phyloP scores from a whole-genome alignment of 2,113 vertebrate species.

The Crotalus helleri region DNA sequence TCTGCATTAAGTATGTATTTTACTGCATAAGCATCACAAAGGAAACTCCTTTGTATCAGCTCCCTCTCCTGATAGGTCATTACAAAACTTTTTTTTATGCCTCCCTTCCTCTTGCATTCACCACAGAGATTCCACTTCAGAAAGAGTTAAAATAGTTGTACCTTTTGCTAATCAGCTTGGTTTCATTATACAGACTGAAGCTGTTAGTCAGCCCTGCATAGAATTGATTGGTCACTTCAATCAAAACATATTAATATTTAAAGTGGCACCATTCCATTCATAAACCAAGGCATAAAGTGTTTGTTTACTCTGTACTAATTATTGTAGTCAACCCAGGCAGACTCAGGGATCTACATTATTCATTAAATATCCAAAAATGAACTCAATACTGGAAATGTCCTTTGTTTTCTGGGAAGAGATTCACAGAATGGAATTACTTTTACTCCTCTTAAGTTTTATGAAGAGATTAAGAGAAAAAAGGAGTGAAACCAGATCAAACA shows the following conservation, averaged over 20 bases:
- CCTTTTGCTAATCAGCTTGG: neutral
- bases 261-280: slow-evolving; percentile 54
- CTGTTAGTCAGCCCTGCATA: slow-evolving; percentile 23
- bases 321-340: slow-evolving; percentile 54
- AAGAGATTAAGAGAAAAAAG: neutral
- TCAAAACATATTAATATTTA: slow-evolving; percentile 52
- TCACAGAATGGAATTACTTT: slow-evolving; percentile 7
- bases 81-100: neutral
- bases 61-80: slow-evolving; percentile 34
- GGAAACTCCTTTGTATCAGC: slow-evolving; percentile 37
- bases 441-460: neutral
- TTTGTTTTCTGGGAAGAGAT: slow-evolving; percentile 30
- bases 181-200: slow-evolving; percentile 14
- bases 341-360: slow-evolving; percentile 51
- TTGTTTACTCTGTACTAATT: slow-evolving; percentile 62
- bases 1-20: slow-evolving; percentile 21
- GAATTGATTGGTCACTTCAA: slow-evolving; percentile 46
- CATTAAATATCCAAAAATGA: slow-evolving; percentile 56
- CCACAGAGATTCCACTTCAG: neutral
- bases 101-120: neutral
- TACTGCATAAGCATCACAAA: neutral
- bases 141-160: neutral
- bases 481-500: neutral
- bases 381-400: slow-evolving; percentile 44
- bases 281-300: slow-evolving; percentile 48